Evolutionary conservation across 2,888 invertebrate genomes (phyloP), one percentile per base, ranked within the genome.

Genomic region (Patella pellucida): DNA sequence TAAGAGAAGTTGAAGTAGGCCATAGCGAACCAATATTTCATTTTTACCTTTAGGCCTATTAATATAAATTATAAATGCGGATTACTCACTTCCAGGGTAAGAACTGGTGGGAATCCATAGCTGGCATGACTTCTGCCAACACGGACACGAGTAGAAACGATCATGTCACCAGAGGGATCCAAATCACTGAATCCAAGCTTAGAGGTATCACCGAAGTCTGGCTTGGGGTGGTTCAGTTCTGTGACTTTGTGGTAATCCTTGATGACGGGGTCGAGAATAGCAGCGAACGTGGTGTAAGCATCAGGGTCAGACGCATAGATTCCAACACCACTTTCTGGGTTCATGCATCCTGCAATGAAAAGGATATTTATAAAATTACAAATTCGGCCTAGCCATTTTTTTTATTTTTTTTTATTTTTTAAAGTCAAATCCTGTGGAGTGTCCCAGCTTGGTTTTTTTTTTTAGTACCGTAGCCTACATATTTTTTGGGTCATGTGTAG

Each of bases 281-380:
- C 96, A 81, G 96, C 93, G 92, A 99, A 99, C 77, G 95, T 94
- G 86, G 95, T 94, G 94, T 98, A 99, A 75, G 97, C 92, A 92
- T 98, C 98, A 82, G 98, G 97, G 92, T 98, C 98, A 76, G 97
- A 97, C 79, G 98, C 98, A 91, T 98, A 98, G 93, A 98, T 96
- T 91, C 97, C 96, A 1, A 83, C 82, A 68, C 82, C 81, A 54
- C 82, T 82, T 69, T 82, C 81, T 15, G 76, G 75, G 68, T 83
- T 83, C 68, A 77, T 76, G 54, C 79, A 81, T 71, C 82, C 82
- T 82, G 78, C 51, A 75, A 72, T 27, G 11, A 62, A 67, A 41
- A 41, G 41, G 7, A 41, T 41, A 41, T 5, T 41, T 0, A 5
- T 41, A 41, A 41, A 41, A 41, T 41, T 5, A 41, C 41, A 41